Evolutionary conservation across 2,797 vertebrate genomes (phyloP), one percentile per base, ranked within the genome.

Genomic region (Arvicola amphibius): DNA sequence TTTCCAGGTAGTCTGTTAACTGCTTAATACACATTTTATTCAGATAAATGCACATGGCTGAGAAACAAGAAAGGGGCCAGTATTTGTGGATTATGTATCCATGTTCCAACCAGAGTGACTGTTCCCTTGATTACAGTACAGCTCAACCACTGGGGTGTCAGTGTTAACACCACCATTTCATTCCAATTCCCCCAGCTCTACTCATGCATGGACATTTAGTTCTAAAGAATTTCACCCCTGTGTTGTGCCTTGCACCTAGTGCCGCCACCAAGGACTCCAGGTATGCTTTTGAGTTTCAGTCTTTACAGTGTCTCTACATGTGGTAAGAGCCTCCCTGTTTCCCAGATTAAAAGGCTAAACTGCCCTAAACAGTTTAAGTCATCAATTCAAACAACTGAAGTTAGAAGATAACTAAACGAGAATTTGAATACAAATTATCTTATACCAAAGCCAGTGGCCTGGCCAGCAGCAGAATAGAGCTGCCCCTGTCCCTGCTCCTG

Each of bases 21-120:
- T 87, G 51, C 5, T 88, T 81, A 73, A 76, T 25, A 48, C 34
- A 1, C 6, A 92, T 86, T 92, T 81, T 63, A 84, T 80, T 92
- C 53, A 91, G 53, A 37, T 32, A 74, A 94, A 63, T 29, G 65
- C 3, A 32, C 43, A 37, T 34, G 69, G 16, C 69, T 94, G 0
- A 88, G 53, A 84, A 76, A 94, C 48, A 32, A 73, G 48, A 29
- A 29, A 69, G 63, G 63, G 17, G 29, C n/a, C 46, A 32, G 34
- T 34, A n/a, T 85, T 10, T 85, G 63, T 37, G 11, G 43, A 61
- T n/a, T 10, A 4, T 6, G 43, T 80, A 71, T 12, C 3, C 37
- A 86, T 10, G 76, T 94, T 85, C 29, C 84, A 79, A 17, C 40
- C 79, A 67, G 27, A 56, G 79, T 92, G 92, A 90, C 19, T 51